Base-by-base conservation (phyloP, 2,797 vertebrate genomes). In the Lophius americanus region DNA sequence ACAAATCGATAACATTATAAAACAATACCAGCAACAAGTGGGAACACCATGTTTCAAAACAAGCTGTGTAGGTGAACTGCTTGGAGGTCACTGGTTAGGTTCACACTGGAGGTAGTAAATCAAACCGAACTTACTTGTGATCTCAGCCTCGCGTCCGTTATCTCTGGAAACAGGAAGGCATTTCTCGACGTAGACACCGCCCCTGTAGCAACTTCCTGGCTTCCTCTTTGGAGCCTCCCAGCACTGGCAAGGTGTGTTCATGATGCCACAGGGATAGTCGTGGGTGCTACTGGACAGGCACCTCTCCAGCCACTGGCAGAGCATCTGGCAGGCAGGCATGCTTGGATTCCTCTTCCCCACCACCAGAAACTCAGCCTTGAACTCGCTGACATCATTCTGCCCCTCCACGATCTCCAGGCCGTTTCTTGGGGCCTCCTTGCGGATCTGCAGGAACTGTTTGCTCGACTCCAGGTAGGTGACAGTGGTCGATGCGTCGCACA, bases 391-490 rank as follows among this genome's bases (percentile, higher is more conserved):
- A 2, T 91, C 88, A 9, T 84, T 87, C 33, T 89, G 79, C 0
- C 41, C 83, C 0, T 85, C 84, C n/a, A 84, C 73, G 4, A 87
- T 53, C 72, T 86, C 83, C 47, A 90, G 76, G 5, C 85, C 91
- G 0, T 85, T 88, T 0, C 82, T 89, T 0, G 93, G 89, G 0
- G 86, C 76, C 12, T 94, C 93, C 72, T 95, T 96, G 68, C 94
- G 95, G 91, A 99, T 95, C 92, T 98, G 97, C 63, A 99, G 95
- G 91, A 99, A 99, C 79, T 98, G 97, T 73, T 99, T 99, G 93
- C 91, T 95, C 76, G 98, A 97, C 86, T 99, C 97, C 60, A 99
- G 94, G 91, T 98, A 99, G 79, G 98, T 96, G 2, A 96, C 94
- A 0, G 94, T 93, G 1, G 96, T 95, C 0, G 96, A 94, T 0